Percentiles rank a stretch among this genome's conserved stretches.
phyloP scores from a whole-genome alignment of 2,888 invertebrate species.

The Zootermopsis nevadensis region DNA sequence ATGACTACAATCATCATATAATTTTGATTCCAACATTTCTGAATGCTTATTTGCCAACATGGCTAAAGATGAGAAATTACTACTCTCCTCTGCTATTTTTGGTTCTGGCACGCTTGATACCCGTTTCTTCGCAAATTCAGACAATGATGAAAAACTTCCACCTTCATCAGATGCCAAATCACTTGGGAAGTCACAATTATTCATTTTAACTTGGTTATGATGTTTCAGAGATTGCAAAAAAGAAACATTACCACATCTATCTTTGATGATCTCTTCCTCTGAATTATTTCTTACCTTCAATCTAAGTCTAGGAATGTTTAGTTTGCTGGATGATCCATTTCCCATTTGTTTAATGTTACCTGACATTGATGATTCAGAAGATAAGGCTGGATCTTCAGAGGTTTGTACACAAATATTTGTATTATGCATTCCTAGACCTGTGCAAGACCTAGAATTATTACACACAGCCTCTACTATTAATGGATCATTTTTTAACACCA shows the following conservation, averaged over 20 bases:
- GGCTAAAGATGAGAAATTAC: slow-evolving; percentile 19
- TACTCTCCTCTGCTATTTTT: neutral
- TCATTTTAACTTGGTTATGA: neutral
- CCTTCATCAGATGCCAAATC: neutral
- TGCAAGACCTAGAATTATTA: neutral
- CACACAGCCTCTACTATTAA: neutral
- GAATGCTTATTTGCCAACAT: slow-evolving; percentile 31
- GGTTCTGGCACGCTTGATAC: neutral
- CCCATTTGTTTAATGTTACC: neutral
- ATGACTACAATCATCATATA: neutral
- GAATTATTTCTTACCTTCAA: slow-evolving; percentile 46
- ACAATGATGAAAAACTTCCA: neutral
- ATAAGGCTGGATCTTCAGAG: neutral
- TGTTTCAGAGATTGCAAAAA: neutral
- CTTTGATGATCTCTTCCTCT: slow-evolving; percentile 45
- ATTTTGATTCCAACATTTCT: neutral
- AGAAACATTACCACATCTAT: neutral
- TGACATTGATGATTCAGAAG: neutral
- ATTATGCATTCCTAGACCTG: neutral
- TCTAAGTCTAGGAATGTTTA: slow-evolving; percentile 53
- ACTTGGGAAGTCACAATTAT: neutral
- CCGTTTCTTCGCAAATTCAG: neutral
- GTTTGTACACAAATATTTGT: neutral
- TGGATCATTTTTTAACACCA: no score
- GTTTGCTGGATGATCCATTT: neutral